phyloP scores from a whole-genome alignment of 2,113 vertebrate genomes.

The Corythornis vintsioides region DNA sequence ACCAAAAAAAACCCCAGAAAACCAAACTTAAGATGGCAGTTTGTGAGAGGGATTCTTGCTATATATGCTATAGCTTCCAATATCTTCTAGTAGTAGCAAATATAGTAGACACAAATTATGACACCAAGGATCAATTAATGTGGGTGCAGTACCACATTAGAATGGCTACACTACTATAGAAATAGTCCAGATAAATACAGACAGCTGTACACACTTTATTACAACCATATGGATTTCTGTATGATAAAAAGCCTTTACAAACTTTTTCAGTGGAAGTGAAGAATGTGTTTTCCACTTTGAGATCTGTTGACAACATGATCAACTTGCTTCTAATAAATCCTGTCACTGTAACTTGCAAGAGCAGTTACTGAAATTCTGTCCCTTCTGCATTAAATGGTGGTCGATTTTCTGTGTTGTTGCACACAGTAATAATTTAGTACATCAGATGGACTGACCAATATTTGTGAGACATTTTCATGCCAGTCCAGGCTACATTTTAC shows the following conservation, averaged over 20 bases:
- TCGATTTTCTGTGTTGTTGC: background rate
- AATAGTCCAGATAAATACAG: background rate
- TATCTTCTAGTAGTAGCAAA: background rate
- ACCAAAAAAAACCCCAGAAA: background rate
- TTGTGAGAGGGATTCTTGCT: background rate
- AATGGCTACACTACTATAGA: background rate
- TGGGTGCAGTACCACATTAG: background rate
- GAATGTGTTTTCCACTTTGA: background rate
- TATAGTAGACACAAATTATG: background rate
- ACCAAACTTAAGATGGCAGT: background rate
- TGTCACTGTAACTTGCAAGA: background rate
- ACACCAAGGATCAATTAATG: background rate
- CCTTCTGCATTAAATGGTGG: background rate
- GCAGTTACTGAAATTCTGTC: background rate
- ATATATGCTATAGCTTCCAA: background rate
- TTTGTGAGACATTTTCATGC: background rate
- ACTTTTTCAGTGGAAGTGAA: background rate
- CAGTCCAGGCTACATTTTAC: background rate
- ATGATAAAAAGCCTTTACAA: background rate
- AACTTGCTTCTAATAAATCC: background rate
- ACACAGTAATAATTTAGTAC: background rate
- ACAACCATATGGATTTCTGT: background rate
- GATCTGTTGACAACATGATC: background rate
- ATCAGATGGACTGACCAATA: background rate
- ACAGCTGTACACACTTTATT: background rate